phyloP scores from a whole-genome alignment of 1,140 invertebrate species.

The Tetraneura akinire region DNA sequence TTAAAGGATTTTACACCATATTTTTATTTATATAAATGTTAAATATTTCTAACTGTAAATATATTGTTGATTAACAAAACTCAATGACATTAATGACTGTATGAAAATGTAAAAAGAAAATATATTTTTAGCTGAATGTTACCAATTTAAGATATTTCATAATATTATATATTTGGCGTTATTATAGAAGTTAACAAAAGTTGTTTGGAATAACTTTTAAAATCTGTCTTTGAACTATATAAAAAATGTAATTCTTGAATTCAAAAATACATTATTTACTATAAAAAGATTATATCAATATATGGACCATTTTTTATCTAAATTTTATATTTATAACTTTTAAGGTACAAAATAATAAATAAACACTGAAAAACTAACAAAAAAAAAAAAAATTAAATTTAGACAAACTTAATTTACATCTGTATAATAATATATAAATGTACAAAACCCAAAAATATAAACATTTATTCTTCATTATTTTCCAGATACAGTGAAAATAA shows the following conservation, averaged over 20 bases:
- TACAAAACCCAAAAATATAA: no score
- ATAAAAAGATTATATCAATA: no score
- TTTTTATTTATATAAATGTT: neutral
- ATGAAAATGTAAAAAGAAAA: neutral
- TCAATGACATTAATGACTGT: neutral
- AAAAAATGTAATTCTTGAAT: neutral
- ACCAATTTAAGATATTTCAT: neutral
- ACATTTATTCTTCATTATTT: no score
- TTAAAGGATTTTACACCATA: neutral
- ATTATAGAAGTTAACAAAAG: constrained; percentile 3
- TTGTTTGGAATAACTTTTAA: neutral
- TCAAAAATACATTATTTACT: neutral
- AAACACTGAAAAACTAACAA: no score
- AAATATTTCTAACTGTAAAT: constrained; percentile 9
- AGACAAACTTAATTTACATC: no score
- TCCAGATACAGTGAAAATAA: no score
- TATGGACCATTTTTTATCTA: no score
- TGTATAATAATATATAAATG: no score
- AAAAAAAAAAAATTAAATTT: no score
- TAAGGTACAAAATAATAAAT: no score
- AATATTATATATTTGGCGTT: constrained; percentile 16
- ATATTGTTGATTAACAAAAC: constrained; percentile 2
- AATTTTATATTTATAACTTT: no score
- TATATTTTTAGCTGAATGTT: constrained; percentile 11
- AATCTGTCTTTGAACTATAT: neutral